A percentile compares a stretch with the other conserved stretches of the same genome.
phyloP scores from a whole-genome alignment of 2,113 vertebrate genomes.

The Microcebus lehilahytsara region DNA sequence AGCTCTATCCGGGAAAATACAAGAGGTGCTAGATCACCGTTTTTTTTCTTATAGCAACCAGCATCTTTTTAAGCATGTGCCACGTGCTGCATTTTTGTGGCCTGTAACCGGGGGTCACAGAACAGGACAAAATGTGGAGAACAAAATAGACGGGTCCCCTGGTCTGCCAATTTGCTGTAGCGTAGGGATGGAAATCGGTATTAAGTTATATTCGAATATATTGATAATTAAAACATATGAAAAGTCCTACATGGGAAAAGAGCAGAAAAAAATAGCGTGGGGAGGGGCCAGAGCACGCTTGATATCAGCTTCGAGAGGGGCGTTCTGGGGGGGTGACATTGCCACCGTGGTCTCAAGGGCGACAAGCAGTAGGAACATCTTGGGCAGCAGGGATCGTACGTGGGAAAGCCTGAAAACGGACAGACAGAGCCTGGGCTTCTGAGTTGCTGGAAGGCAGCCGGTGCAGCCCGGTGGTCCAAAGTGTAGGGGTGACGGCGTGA shows the following conservation, averaged over 20 bases:
- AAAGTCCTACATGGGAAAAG: neutral
- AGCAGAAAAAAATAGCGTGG: neutral
- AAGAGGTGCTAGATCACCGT: no score
- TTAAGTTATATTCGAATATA: neutral
- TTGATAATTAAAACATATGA: neutral
- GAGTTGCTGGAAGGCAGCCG: neutral
- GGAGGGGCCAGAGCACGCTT: neutral
- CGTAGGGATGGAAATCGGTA: neutral
- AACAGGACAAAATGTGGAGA: neutral
- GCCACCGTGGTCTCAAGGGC: neutral
- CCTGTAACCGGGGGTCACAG: no score
- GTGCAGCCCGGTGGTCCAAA: neutral
- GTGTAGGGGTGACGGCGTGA: accelerated
- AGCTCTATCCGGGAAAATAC: no score
- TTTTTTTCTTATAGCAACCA: no score
- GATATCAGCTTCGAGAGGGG: neutral
- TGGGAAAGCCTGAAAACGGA: neutral
- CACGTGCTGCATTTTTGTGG: accelerated
- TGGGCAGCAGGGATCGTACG: accelerated
- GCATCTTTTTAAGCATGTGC: neutral
- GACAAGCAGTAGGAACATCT: neutral
- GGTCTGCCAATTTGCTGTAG: neutral
- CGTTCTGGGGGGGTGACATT: neutral
- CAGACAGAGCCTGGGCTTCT: neutral
- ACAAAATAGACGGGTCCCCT: neutral